Percentiles rank a stretch among this genome's conserved stretches.
Conservation (phyloP, 2,888 invertebrate species). For the Sarcophaga carnaria region DNA sequence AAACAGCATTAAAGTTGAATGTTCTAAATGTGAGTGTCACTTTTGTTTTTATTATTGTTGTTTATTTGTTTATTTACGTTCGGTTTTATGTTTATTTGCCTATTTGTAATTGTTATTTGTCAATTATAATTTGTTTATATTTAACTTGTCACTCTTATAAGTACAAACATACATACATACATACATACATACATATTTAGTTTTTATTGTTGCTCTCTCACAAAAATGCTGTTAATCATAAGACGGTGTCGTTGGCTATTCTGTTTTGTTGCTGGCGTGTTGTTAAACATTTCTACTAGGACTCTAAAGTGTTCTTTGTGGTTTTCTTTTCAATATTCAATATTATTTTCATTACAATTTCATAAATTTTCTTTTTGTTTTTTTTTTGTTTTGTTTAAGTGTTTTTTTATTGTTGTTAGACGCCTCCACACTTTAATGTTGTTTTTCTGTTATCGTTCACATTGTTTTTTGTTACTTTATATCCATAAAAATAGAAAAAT, state of each 20-base stretch:
- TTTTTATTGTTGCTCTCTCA: constrained; percentile 12
- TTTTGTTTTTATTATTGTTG: constrained; percentile 26
- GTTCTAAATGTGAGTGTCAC: constrained; percentile 38
- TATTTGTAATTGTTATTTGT: constrained; percentile 47
- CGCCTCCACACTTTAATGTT: constrained; percentile 44
- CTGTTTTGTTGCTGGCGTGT: background rate
- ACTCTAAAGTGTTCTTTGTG: background rate
- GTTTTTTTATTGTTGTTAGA: constrained; percentile 48
- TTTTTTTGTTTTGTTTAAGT: constrained; percentile 31
- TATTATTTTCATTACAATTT: background rate
- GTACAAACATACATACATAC: constrained; percentile 9
- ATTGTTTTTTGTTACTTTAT: background rate
- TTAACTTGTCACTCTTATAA: constrained; percentile 26
- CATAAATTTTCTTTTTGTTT: background rate
- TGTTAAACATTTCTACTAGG: background rate
- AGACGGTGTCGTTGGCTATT: background rate
- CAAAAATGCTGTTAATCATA: background rate
- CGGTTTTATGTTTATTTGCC: constrained; percentile 37
- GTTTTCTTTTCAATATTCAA: background rate
- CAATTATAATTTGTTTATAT: constrained; percentile 62
- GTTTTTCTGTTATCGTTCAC: constrained; percentile 12
- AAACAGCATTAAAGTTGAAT: constrained; percentile 8
- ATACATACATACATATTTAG: background rate
- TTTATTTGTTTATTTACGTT: constrained; percentile 23
- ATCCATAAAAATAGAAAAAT: constrained; percentile 20